These are phyloP conservation scores for Calliphora vomitoria DNA, from an alignment of 2,888 invertebrate species.

Conservation along the genomic window DNA sequence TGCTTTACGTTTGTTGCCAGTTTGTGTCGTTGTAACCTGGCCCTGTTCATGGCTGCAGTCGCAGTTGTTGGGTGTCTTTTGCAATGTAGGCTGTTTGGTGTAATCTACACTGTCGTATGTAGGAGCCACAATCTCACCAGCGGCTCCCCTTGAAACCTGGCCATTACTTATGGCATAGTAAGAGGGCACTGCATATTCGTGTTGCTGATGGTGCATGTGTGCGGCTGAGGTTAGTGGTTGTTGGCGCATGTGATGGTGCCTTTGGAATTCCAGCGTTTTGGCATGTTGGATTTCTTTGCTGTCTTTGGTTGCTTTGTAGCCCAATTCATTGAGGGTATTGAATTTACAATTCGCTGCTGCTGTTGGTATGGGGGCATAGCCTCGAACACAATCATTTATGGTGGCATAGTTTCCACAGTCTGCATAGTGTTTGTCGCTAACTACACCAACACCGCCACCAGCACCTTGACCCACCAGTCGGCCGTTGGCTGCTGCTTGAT, in stretches of 20 bases:
- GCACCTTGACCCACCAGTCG: constrained; percentile 75
- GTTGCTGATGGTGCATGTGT: constrained; percentile 79
- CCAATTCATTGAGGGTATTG: constrained; percentile 82
- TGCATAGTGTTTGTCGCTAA: constrained; percentile 79
- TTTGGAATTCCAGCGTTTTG: constrained; percentile 81
- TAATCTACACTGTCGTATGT: constrained; percentile 81
- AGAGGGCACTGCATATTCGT: constrained; percentile 84
- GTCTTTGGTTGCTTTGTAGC: constrained; percentile 74
- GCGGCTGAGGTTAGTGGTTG: constrained; percentile 62
- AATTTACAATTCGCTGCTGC: constrained; percentile 82
- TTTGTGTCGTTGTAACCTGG: constrained; percentile 65
- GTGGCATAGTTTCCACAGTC: constrained; percentile 84
- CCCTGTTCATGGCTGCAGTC: constrained; percentile 76
- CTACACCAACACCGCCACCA: constrained; percentile 73
- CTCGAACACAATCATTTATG: constrained; percentile 83
- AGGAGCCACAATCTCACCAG: constrained; percentile 73
- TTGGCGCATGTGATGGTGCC: constrained; percentile 78
- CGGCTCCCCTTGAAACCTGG: constrained; percentile 74
- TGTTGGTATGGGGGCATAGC: constrained; percentile 82
- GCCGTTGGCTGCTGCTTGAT: constrained; percentile 76
- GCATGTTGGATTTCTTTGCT: constrained; percentile 77
- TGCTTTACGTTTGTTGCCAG: constrained; percentile 74
- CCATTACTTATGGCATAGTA: constrained; percentile 78
- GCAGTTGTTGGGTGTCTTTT: constrained; percentile 76
- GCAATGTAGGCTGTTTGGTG: constrained; percentile 78